Evolutionary conservation across 2,113 vertebrate species (phyloP).

Genomic region (Eudorcas thomsonii): DNA sequence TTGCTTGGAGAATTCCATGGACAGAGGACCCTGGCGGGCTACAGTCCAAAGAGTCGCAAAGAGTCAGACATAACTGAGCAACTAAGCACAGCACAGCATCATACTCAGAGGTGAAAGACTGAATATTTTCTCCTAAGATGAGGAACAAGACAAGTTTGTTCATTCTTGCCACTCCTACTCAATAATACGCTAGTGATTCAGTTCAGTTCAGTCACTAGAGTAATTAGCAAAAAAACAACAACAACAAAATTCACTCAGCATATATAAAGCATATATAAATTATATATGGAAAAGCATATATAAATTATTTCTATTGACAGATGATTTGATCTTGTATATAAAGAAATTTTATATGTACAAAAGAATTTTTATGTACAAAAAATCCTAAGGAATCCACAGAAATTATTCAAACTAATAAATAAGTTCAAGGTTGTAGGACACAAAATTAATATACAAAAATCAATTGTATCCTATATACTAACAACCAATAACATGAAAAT

Average conservation of each 20-base stretch:
- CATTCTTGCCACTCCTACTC: not conserved
- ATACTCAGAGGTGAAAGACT: not conserved
- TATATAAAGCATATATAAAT: too few species aligned
- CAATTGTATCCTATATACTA: not conserved
- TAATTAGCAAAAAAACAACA: not conserved
- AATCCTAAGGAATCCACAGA: not conserved
- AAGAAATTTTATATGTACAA: not conserved
- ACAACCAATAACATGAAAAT: not conserved
- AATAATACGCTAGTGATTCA: not conserved
- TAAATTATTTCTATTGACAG: not conserved
- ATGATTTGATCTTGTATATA: not conserved
- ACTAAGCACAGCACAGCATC: not conserved
- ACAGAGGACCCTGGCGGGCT: not conserved
- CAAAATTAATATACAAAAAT: not conserved
- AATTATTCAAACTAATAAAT: not conserved
- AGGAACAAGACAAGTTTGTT: not conserved
- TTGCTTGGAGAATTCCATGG: not conserved
- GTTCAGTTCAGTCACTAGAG: not conserved
- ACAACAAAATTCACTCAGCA: not conserved
- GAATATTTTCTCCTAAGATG: not conserved
- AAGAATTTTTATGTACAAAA: not conserved
- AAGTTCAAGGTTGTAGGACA: not conserved
- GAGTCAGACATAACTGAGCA: not conserved
- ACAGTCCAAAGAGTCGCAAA: fast-evolving
- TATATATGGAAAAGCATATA: not conserved